A percentile compares a stretch with the other conserved stretches of the same genome.
Evolutionary conservation across 2,113 vertebrate species (phyloP).

Genomic region (Pycnonotus jocosus): DNA sequence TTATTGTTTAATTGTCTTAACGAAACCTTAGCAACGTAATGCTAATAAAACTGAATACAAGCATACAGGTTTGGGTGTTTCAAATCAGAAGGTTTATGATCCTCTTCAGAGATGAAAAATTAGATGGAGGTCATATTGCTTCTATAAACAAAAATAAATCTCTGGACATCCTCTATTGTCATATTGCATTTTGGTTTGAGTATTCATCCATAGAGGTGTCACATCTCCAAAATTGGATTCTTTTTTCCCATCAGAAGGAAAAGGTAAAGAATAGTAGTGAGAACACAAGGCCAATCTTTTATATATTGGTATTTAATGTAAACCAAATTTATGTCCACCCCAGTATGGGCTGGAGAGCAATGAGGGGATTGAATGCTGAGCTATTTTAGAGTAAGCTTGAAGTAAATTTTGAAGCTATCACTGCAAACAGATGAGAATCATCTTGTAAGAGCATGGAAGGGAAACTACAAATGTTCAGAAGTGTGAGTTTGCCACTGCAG

Average conservation of each 20-base stretch:
- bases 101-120: not conserved
- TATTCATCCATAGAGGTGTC: not conserved
- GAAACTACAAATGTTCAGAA: not conserved
- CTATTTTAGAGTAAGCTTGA: not conserved
- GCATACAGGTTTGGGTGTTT: not conserved
- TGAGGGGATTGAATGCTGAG: rapidly evolving
- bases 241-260: not conserved
- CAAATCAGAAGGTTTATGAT: not conserved
- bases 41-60: not conserved
- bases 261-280: not conserved
- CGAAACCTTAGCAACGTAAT: not conserved
- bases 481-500: not conserved
- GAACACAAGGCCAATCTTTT: not conserved
- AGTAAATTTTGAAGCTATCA: not conserved
- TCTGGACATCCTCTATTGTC: not conserved
- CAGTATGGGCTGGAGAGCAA: not conserved
- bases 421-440: not conserved
- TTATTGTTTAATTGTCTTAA: not conserved
- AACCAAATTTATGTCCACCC: not conserved
- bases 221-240: not conserved
- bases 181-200: not conserved
- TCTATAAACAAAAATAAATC: not conserved
- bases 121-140: not conserved
- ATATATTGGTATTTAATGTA: not conserved
- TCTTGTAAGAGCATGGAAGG: not conserved